These are phyloP conservation scores for Malthinus seriepunctatus DNA, from an alignment of 2,888 invertebrate genomes.

Conservation along the genomic window DNA sequence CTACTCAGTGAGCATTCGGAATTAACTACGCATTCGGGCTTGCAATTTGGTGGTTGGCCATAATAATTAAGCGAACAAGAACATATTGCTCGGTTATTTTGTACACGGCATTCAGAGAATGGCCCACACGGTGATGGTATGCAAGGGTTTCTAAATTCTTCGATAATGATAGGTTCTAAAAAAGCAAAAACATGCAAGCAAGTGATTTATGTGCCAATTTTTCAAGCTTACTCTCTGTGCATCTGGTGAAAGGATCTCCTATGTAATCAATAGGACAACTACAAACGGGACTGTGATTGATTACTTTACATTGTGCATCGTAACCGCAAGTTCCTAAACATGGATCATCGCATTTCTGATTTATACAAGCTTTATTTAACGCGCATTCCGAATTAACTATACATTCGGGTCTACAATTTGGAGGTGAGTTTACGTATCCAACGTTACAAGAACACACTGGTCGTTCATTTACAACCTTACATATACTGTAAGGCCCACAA, in stretches of 20 bases:
- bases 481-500: slow-evolving; percentile 78
- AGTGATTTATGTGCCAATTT: neutral
- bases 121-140: slow-evolving; percentile 76
- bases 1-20: slow-evolving; percentile 74
- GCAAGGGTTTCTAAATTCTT: slow-evolving; percentile 60
- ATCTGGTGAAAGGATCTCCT: slow-evolving; percentile 79
- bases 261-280: slow-evolving; percentile 69
- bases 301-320: slow-evolving; percentile 77
- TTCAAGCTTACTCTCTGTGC: slow-evolving; percentile 65
- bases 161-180: slow-evolving; percentile 44
- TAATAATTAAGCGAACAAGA: slow-evolving; percentile 74
- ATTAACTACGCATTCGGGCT: slow-evolving; percentile 75
- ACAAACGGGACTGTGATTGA: slow-evolving; percentile 80
- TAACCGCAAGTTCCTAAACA: slow-evolving; percentile 77
- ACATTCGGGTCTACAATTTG: slow-evolving; percentile 77
- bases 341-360: slow-evolving; percentile 77
- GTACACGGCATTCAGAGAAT: slow-evolving; percentile 73
- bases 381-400: slow-evolving; percentile 78
- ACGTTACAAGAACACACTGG: slow-evolving; percentile 78
- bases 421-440: slow-evolving; percentile 75
- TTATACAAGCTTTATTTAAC: slow-evolving; percentile 74
- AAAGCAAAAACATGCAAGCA: slow-evolving; percentile 36
- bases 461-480: slow-evolving; percentile 70
- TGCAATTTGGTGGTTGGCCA: slow-evolving; percentile 78
- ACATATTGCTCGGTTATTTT: slow-evolving; percentile 71